Evolutionary conservation across 2,113 vertebrate genomes (phyloP).

Genomic region (Lepisosteus osseus): DNA sequence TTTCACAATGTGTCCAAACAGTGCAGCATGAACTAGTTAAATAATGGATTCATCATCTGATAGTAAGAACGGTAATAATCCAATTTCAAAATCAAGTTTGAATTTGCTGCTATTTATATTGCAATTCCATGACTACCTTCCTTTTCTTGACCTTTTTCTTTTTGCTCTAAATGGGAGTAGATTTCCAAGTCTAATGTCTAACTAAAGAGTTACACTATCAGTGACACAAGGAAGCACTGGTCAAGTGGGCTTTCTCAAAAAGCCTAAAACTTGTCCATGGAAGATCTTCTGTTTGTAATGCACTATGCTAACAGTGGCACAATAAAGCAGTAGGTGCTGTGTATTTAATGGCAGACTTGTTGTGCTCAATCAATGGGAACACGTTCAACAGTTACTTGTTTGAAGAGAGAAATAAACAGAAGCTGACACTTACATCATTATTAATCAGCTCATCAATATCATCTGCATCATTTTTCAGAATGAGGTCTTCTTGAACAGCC

Average conservation of each 20-base stretch:
- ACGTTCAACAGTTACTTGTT: constrained; percentile 25
- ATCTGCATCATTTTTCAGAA: not conserved
- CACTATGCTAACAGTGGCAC: not conserved
- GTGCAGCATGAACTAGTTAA: constrained; percentile 22
- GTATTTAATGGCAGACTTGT: constrained; percentile 16
- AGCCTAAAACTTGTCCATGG: not conserved
- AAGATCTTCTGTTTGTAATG: not conserved
- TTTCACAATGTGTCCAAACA: too few relatives aligned
- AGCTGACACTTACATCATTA: constrained; percentile 20
- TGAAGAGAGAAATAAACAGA: constrained; percentile 18
- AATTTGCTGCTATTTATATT: constrained; percentile 35
- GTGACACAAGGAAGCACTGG: not conserved
- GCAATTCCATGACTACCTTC: constrained; percentile 15
- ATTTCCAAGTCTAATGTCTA: not conserved
- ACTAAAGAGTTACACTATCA: constrained; percentile 6
- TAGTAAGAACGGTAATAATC: constrained; percentile 39
- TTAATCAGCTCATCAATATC: constrained; percentile 23
- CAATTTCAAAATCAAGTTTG: constrained; percentile 33
- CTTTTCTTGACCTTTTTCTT: constrained; percentile 4
- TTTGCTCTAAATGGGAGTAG: not conserved
- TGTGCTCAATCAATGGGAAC: constrained; percentile 20
- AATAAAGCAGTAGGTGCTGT: not conserved
- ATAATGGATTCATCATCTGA: constrained; percentile 43
- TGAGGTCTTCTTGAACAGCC: not conserved
- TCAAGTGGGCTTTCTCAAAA: constrained; percentile 4